phyloP scores from a whole-genome alignment of 2,888 invertebrate species.

The Brachynemurus nebulosus region DNA sequence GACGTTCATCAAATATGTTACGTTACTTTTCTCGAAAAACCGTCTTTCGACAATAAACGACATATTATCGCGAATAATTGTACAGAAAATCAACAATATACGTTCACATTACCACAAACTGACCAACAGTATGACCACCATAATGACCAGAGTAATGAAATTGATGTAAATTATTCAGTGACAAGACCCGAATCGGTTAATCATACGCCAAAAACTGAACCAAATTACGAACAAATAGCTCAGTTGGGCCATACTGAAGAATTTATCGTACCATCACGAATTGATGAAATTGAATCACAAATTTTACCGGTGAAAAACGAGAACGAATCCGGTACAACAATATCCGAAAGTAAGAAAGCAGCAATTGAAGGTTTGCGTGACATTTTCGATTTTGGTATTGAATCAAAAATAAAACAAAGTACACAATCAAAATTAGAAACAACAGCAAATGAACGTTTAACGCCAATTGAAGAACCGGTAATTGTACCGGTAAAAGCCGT shows the following conservation, averaged over 20 bases:
- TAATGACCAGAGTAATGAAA: slow-evolving; percentile 26
- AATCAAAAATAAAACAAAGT: slow-evolving; percentile 6
- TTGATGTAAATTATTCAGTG: slow-evolving; percentile 21
- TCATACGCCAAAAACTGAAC: slow-evolving; percentile 14
- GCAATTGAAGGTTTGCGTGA: slow-evolving; percentile 34
- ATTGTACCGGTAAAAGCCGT: slow-evolving; percentile 8
- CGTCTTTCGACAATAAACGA: slow-evolving; percentile 48
- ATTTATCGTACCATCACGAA: slow-evolving; percentile 23
- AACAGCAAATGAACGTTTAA: neutral
- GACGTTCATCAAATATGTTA: slow-evolving; percentile 35
- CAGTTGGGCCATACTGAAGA: slow-evolving; percentile 29
- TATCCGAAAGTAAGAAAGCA: slow-evolving; percentile 29
- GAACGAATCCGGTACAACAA: neutral
- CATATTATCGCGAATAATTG: slow-evolving; percentile 51
- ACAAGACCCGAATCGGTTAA: slow-evolving; percentile 13
- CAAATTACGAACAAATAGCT: slow-evolving; percentile 25
- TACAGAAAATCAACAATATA: slow-evolving; percentile 40
- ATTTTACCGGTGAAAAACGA: slow-evolving; percentile 17
- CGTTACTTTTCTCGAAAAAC: slow-evolving; percentile 47
- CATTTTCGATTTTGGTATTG: slow-evolving; percentile 27
- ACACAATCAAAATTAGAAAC: neutral
- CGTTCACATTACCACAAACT: slow-evolving; percentile 23
- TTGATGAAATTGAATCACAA: slow-evolving; percentile 27
- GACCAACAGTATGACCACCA: slow-evolving; percentile 19
- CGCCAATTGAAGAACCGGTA: slow-evolving; percentile 5